Conservation (phyloP, 2,888 invertebrate genomes). For the Pristionchus fissidentatus region DNA sequence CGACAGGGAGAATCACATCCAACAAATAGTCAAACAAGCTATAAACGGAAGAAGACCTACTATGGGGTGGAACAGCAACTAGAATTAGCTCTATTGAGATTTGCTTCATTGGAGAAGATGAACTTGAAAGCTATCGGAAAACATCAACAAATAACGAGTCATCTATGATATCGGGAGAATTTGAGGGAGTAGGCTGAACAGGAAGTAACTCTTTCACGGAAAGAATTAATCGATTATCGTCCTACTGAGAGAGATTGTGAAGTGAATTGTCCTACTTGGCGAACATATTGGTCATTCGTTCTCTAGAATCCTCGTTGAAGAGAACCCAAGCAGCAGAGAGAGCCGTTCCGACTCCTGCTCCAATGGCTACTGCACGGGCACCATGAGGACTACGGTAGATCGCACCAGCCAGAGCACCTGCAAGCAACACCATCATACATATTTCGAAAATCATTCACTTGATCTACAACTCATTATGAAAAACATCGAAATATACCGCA, state of each 20-base stretch:
- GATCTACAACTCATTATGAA: too few species aligned
- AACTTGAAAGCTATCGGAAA: neutral
- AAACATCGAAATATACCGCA: too few species aligned
- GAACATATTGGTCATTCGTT: constrained; percentile 68
- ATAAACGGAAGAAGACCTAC: neutral
- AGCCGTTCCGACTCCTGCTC: constrained; percentile 60
- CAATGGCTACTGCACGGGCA: constrained; percentile 65
- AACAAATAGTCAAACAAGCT: constrained; percentile 40
- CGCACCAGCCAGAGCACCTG: constrained; percentile 72
- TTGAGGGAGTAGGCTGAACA: neutral
- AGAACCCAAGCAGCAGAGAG: constrained; percentile 68
- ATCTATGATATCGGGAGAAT: constrained; percentile 27
- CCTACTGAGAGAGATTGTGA: neutral
- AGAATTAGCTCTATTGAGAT: constrained; percentile 26
- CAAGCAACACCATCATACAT: neutral
- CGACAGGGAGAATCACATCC: constrained; percentile 18
- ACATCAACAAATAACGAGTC: constrained; percentile 19
- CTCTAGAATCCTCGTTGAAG: constrained; percentile 68
- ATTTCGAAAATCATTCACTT: neutral
- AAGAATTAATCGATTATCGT: neutral
- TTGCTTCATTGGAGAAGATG: neutral
- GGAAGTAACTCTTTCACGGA: neutral
- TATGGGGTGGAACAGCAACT: neutral
- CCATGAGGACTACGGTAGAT: constrained; percentile 73
- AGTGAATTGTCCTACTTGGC: constrained; percentile 33